These are phyloP conservation scores for Apotomis capreana DNA, from an alignment of 2,888 invertebrate species.

Conservation along the genomic window DNA sequence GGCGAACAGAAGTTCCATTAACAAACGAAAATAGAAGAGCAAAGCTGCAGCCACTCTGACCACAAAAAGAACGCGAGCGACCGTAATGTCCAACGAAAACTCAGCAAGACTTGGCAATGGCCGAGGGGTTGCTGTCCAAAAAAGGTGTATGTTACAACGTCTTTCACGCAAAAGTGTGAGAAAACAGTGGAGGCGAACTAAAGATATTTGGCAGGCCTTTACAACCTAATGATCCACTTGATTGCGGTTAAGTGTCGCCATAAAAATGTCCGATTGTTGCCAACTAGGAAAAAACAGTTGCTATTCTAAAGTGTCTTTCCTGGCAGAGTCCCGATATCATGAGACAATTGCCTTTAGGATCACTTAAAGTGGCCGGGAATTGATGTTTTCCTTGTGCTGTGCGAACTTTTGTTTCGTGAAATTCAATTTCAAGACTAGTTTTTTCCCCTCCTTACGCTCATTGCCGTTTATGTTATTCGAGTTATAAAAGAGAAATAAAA, in stretches of 20 bases:
- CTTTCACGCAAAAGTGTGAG: slow-evolving; percentile 75
- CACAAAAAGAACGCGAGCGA: slow-evolving; percentile 48
- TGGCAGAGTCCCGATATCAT: slow-evolving; percentile 75
- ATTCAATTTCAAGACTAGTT: slow-evolving; percentile 48
- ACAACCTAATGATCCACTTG: slow-evolving; percentile 81
- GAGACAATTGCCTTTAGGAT: slow-evolving; percentile 77
- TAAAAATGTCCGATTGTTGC: slow-evolving; percentile 80
- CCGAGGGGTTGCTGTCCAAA: slow-evolving; percentile 62
- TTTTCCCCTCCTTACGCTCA: slow-evolving; percentile 41
- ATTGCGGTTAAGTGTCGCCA: slow-evolving; percentile 82
- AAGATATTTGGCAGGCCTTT: slow-evolving; percentile 82
- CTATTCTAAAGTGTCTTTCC: slow-evolving; percentile 77
- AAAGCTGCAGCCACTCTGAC: slow-evolving; percentile 45
- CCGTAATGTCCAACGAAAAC: slow-evolving; percentile 48
- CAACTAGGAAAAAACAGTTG: slow-evolving; percentile 80
- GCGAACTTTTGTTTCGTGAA: slow-evolving; percentile 56
- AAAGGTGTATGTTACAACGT: slow-evolving; percentile 72
- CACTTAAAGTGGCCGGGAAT: slow-evolving; percentile 72
- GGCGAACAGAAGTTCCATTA: slow-evolving; percentile 48
- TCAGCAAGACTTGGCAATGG: slow-evolving; percentile 67
- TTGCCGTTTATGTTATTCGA: slow-evolving; percentile 42
- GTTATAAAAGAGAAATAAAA: slow-evolving; percentile 42
- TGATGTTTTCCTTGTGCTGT: slow-evolving; percentile 66
- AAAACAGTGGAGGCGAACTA: slow-evolving; percentile 69
- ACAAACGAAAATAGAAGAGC: slow-evolving; percentile 46